Evolutionary conservation across 2,888 invertebrate species (phyloP).

Genomic region (Lasioglossum figueresi): DNA sequence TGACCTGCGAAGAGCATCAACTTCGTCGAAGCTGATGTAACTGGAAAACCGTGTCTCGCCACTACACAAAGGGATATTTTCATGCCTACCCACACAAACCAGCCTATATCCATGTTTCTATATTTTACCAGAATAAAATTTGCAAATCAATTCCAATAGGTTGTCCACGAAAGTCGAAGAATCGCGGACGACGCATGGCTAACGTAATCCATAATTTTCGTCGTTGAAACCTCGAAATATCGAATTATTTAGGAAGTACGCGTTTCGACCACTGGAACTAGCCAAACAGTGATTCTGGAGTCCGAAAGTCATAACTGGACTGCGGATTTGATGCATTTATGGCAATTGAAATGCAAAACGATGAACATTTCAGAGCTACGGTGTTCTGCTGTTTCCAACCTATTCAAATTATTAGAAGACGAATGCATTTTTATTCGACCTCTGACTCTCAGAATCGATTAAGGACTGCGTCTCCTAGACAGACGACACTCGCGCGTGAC

Average conservation of each 20-base stretch:
- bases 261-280: background rate
- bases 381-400: no score
- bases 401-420: no score
- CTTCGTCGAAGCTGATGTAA: background rate
- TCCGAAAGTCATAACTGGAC: no score
- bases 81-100: background rate
- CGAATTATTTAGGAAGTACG: slow-evolving; percentile 1
- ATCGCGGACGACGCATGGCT: background rate
- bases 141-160: background rate
- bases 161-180: background rate
- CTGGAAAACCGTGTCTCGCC: background rate
- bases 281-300: no score
- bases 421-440: no score
- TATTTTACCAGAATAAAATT: background rate
- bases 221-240: background rate
- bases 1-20: no score
- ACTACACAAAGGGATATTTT: background rate
- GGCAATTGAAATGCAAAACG: no score
- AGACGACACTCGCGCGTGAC: no score
- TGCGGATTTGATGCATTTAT: no score
- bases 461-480: no score
- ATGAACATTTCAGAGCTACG: no score
- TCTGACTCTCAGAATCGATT: no score
- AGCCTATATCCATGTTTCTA: background rate
- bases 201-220: slow-evolving; percentile 1